Base-by-base conservation (phyloP, 1,140 invertebrate species). In the Panagrolaimus sp. region DNA sequence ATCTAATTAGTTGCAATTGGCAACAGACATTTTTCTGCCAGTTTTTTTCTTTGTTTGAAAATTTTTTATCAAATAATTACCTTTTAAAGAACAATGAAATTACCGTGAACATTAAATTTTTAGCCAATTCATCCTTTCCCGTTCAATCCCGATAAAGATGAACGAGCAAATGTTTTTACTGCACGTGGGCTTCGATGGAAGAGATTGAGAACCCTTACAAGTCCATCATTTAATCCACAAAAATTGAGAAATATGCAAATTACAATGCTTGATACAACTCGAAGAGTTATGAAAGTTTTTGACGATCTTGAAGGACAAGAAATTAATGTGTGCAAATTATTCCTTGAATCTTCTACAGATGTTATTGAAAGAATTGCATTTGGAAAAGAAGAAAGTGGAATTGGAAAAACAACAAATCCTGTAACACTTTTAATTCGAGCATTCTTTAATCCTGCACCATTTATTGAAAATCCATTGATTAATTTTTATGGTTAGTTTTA, bases 261-360 rank as follows among this genome's bases (percentile, higher is more conserved):
- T 3, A 68, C 62, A 16, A 68, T 68, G 38, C 27, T 66, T n/a
- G 51, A 65, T 31, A 66, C 67, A n/a, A 51, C 67, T 20, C 16
- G 65, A 23, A 23, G n/a, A 5, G 20, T 68, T 5, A 66, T 68
- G 16, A 13, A 9, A 20, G 25, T 68, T 42, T 8, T 68, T 4
- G 67, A 68, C 0, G 42, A 65, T 5, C 44, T 42, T 16, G 67
- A 63, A 65, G 67, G 62, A n/a, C 27, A 68, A 31, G 62, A 38
- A 68, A 46, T 68, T n/a, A 66, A 68, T 65, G 57, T 68, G 16
- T 51, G 61, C 51, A 44, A 68, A 31, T 68, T 31, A 31, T 68
- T 66, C 64, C 51, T 45, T 11, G 67, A 68, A 68, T 65, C 42
- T 9, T 13, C 67, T 7, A 68, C 48, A 3, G 67, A 68, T 31